Evolutionary conservation across 1,140 invertebrate genomes (phyloP), one percentile per base, ranked within the genome.

Genomic region (Wasmannia auropunctata): DNA sequence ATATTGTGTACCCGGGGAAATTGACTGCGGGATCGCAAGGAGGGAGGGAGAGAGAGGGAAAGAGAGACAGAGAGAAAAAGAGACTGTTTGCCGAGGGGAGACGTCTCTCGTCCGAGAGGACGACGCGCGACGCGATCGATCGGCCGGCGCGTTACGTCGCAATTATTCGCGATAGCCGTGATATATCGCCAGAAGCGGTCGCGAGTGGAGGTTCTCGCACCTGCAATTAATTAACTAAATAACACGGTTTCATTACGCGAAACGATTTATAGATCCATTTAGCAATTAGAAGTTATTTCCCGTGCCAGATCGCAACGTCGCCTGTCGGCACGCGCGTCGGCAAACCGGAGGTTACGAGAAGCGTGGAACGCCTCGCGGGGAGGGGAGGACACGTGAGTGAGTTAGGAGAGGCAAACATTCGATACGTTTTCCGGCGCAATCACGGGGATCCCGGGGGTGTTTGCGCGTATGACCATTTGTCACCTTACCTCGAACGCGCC

Each of bases 1-100:
- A 83, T 74, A 83, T 83, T 83, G 79, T 83, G 67, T 83, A 83
- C 79, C 28, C 79, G 79, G 51, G 79, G 79, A 83, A 83, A 83
- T 83, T 83, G 79, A 83, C 79, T 83, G 67, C 37, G 67, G 63
- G 67, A 58, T 72, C 67, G 65, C 79, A n/a, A 5, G 46, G 49
- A 16, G 14, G 22, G 19, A 34, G 7, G 54, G 54, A 56, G 25
- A 1, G 43, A 3, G 25, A 3, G 16, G 25, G 28, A 7, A 11
- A 2, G 10, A 25, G 16, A 56, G 22, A 37, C 54, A 51, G 60
- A 70, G 7, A 65, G 28, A 65, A 43, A 51, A 31, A 51, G 34
- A 25, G 46, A n/a, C 37, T 60, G 37, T 60, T 83, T 25, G 79
- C 63, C 25, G 49, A 4, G 4, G 11, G 31, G 37, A 43, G 37